Evolutionary conservation across 2,113 vertebrate species (phyloP).

Genomic region (Aix galericulata): DNA sequence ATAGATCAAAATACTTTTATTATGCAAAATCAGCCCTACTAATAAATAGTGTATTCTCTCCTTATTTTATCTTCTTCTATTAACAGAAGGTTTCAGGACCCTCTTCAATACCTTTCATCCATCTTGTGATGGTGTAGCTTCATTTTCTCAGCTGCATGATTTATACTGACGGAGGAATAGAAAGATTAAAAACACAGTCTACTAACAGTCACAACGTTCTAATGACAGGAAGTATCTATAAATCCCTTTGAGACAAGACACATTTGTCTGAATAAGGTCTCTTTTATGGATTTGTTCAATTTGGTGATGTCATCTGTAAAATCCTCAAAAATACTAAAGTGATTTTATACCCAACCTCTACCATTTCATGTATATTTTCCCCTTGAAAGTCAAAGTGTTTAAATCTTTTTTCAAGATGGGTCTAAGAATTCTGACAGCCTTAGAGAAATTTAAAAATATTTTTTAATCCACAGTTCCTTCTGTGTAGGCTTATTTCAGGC

Average conservation of each 20-base stretch:
- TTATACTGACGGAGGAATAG: background rate
- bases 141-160: background rate
- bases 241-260: background rate
- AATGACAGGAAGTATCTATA: background rate
- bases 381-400: background rate
- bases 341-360: background rate
- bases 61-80: background rate
- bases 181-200: background rate
- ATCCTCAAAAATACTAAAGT: background rate
- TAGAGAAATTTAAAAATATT: background rate
- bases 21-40: background rate
- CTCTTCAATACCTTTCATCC: background rate
- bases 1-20: background rate
- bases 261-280: background rate
- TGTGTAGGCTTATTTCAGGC: background rate
- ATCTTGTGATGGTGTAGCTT: background rate
- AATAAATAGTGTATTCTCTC: background rate
- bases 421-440: background rate
- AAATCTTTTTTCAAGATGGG: background rate
- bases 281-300: background rate
- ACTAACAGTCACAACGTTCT: background rate
- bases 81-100: slow-evolving; percentile 1
- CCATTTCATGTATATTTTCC: background rate
- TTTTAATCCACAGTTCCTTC: background rate
- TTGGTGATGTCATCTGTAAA: background rate